Percentiles rank a stretch among this genome's conserved stretches.
These are phyloP conservation scores for Bubo scandiacus DNA, from an alignment of 2,113 vertebrate species.

Conservation along the genomic window DNA sequence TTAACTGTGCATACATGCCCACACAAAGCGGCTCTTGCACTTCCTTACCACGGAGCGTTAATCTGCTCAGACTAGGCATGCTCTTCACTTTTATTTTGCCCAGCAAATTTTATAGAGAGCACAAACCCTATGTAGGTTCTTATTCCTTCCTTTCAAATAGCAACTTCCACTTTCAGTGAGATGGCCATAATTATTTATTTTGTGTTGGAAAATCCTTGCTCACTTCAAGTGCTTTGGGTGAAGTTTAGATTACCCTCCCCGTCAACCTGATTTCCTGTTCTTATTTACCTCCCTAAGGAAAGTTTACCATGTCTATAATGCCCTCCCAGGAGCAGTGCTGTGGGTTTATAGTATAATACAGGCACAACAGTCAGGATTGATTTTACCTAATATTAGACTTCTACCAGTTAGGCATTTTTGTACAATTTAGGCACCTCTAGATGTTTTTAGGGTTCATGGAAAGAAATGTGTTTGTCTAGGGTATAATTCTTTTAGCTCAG, in stretches of 20 bases:
- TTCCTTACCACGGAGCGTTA: neutral
- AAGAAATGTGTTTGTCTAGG: neutral
- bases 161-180: neutral
- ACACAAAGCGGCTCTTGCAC: neutral
- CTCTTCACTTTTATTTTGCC: neutral
- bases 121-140: neutral
- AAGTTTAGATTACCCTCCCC: neutral
- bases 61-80: neutral
- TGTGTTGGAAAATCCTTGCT: neutral
- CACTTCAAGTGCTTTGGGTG: neutral
- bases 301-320: neutral
- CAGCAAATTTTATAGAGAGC: neutral
- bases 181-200: neutral
- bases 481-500: neutral
- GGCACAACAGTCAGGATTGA: neutral
- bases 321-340: neutral
- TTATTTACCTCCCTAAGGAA: neutral
- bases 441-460: neutral
- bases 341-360: neutral
- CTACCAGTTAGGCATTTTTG: neutral
- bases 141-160: neutral
- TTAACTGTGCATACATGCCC: fast-evolving
- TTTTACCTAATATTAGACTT: neutral
- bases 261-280: neutral
- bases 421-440: neutral